Base-by-base conservation (phyloP, 1,140 invertebrate species). In the Cotesia typhae region DNA sequence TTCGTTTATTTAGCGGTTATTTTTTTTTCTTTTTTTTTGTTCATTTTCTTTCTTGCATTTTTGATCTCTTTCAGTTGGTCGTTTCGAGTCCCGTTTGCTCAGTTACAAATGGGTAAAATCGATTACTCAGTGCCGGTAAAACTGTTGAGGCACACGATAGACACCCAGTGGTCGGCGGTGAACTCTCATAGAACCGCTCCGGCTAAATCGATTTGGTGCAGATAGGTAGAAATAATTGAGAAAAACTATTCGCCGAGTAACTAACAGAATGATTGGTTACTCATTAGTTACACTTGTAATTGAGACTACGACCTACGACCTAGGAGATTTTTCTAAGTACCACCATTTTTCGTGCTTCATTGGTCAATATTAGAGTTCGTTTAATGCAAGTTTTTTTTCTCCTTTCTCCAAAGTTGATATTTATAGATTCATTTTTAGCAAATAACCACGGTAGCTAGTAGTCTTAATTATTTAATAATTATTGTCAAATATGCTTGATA, bases 211-310 rank as follows among this genome's bases (percentile, higher is more conserved):
- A 74, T 74, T 70, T 47, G 57, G 51, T 57, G 68, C 61, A 66
- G 72, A 70, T 74, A 59, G 68, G 65, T 57, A 75, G 75, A 73
- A 77, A 78, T 76, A 76, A 74, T 77, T 79, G 80, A 80, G 77
- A 78, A 37, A 55, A 61, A 67, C 55, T 55, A 41, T 61, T 65
- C 52, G 20, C 14, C n/a, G 57, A 47, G 17, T 57, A 38, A 37
- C 41, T 47, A 60, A 57, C 38, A 55, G 9, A 68, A 65, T 66
- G 47, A 69, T 78, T 79, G 75, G 69, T 74, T 38, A 72, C 64
- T 84, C 81, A 80, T 83, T 83, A 84, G 82, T 84, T 80, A 84
- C 80, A 78, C 80, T 77, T 82, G 61, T 64, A 41, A 38, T 64
- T 36, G 61, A 38, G 28, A 12, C 4, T 57, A 20, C 17, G 41